phyloP scores from a whole-genome alignment of 2,113 vertebrate species.

The Grammomys surdaster region DNA sequence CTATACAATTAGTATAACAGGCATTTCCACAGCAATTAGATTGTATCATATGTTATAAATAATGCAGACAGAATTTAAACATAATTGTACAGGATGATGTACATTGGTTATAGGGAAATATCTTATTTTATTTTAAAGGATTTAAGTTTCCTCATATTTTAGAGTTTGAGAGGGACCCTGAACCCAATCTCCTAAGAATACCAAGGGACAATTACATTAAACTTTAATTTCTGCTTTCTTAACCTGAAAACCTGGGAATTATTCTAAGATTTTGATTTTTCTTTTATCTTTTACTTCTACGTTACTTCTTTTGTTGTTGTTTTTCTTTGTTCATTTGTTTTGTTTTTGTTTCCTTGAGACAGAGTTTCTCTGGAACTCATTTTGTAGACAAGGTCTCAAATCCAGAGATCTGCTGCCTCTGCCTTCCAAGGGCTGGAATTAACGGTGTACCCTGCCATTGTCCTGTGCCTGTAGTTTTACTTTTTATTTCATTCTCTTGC shows the following conservation, averaged over 20 bases:
- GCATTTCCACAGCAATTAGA: neutral
- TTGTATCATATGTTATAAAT: neutral
- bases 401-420: neutral
- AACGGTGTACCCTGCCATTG: neutral
- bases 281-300: neutral
- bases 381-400: neutral
- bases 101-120: neutral
- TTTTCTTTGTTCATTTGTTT: neutral
- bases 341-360: neutral
- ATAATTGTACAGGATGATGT: neutral
- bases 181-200: neutral
- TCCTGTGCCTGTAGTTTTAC: neutral
- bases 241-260: neutral
- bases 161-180: neutral
- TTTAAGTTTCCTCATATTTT: neutral
- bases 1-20: neutral
- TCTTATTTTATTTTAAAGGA: neutral
- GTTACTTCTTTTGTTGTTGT: neutral
- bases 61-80: neutral
- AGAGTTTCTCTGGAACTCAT: neutral
- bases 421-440: neutral
- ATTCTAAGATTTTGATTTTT: neutral
- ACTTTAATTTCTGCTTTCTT: conserved; percentile 20
- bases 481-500: neutral
- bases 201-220: neutral